Evolutionary conservation across 2,797 vertebrate species (phyloP), one percentile per base, ranked within the genome.

Genomic region (Poeciliopsis turneri): DNA sequence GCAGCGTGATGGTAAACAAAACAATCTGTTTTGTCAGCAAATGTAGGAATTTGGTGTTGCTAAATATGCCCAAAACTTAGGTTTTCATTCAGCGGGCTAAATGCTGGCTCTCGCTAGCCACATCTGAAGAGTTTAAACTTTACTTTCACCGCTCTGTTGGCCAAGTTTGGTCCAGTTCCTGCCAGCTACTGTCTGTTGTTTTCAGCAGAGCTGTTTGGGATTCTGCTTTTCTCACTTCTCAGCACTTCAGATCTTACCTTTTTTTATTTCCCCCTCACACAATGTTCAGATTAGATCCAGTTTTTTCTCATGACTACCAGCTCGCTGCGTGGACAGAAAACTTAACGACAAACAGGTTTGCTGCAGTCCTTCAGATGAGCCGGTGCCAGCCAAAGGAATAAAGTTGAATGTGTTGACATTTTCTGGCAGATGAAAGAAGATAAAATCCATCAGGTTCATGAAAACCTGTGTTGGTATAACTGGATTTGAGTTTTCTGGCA

Each of bases 401-500:
- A 45, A 33, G 3, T 1, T 12, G 13, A 20, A 15, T 25, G 9
- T 72, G 74, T 68, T 72, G 79, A 61, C 55, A 49, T 76, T 81
- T 72, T 18, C 59, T 30, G 39, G 45, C 28, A 46, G 30, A 25
- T 28, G 25, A 28, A 72, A 77, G 71, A n/a, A 61, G 74, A 72
- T 72, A 16, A 18, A 8, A 28, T 39, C 55, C 12, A 41, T 33
- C 49, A 12, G 12, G 57, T 41, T 16, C 55, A 28, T 61, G 57
- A 78, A 78, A 43, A 49, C 73, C n/a, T 28, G 77, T 90, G 76
- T 91, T 90, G 49, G 85, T 83, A n/a, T 86, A 74, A 81, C 51
- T 78, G 78, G 51, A 49, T 11, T 74, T 76, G 47, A 84, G 0
- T 77, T 80, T 55, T 36, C 59, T 75, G 70, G 39, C 3, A 36